Evolutionary conservation across 2,797 vertebrate species (phyloP), one percentile per base, ranked within the genome.

Genomic region (Dromococcyx pavoninus): DNA sequence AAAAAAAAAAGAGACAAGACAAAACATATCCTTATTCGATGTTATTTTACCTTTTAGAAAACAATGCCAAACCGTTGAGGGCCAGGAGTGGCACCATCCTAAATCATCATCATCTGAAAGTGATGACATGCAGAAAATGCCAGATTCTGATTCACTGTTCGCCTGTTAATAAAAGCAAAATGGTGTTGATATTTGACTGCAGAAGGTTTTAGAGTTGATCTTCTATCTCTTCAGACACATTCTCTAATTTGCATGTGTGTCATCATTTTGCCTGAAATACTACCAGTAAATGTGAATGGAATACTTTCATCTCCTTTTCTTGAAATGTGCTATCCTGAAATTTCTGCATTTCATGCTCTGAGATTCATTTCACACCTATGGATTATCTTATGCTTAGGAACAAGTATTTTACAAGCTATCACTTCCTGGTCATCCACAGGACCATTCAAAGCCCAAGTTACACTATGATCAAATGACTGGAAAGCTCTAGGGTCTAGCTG

Each of bases 71-170:
- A 98, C 98, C 65, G 99, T 99, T 88, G 99, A 98, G 70, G 99
- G 99, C 99, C 99, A 99, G 78, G 99, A 99, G 95, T 99, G 99
- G 96, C 99, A 99, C 99, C 99, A 99, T 86, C 99, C 99, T 98
- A 99, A 98, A 96, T 99, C 99, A 95, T 99, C 99, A 93, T 99
- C 99, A 95, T 99, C 99, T 60, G 99, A 99, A 95, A 99, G 98
- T 6, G 99, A 98, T 61, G 99, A 99, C 98, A 99, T 98, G 88
- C 99, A 99, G 98, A 99, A 99, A 97, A 99, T 98, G 67, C 99
- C 99, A 74, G 99, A 99, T 95, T 99, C 99, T 0, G 99, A 99
- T 97, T 99, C 99, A 91, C 99, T 99, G 95, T 98, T 99, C 11
- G 97, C 98, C 99, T 99, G 94, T 95, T 58, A 48, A 78, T 76